Base-by-base conservation (phyloP, 2,888 invertebrate genomes). In the Lissocephala sabroskyi region DNA sequence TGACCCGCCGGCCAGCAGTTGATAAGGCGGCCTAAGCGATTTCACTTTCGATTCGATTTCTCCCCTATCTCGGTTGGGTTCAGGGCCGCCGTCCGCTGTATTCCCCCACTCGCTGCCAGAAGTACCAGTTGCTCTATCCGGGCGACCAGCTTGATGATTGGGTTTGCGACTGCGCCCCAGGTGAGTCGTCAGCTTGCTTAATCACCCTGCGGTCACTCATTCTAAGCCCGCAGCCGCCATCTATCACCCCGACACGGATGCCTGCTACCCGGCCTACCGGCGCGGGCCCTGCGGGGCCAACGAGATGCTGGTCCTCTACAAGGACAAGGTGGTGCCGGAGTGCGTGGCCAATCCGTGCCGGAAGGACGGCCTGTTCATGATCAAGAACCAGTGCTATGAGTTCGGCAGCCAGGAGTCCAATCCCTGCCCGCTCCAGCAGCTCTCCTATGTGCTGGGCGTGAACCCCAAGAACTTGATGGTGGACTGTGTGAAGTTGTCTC, bases 41-140 rank as follows among this genome's bases (percentile, higher is more conserved):
- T n/a, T n/a, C n/a, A n/a, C n/a, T n/a, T n/a, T n/a, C n/a, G n/a
- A n/a, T n/a, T n/a, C n/a, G n/a, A n/a, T n/a, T n/a, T n/a, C n/a
- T n/a, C n/a, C n/a, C n/a, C n/a, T n/a, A n/a, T n/a, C n/a, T n/a
- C n/a, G n/a, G n/a, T n/a, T n/a, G n/a, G n/a, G n/a, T n/a, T n/a
- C n/a, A 81, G 81, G 81, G 81, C 23, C 81, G 89, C 3, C 81
- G 83, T 46, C 90, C 91, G 6, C 81, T 90, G 1, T 88, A 82
- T 56, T 82, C 87, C 18, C 90, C 90, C 1, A 85, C 86, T 0
- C 84, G 83, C 65, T 92, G 92, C 71, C 86, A 88, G 1, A 84
- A 85, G 33, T 88, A 89, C 75, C 90, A 92, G 83, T 77, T 90
- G 0, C 86, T 87, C 5, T 92, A 91, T 78, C 90, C 91, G 0